phyloP scores from a whole-genome alignment of 2,113 vertebrate genomes.

The Pseudopodoces humilis region DNA sequence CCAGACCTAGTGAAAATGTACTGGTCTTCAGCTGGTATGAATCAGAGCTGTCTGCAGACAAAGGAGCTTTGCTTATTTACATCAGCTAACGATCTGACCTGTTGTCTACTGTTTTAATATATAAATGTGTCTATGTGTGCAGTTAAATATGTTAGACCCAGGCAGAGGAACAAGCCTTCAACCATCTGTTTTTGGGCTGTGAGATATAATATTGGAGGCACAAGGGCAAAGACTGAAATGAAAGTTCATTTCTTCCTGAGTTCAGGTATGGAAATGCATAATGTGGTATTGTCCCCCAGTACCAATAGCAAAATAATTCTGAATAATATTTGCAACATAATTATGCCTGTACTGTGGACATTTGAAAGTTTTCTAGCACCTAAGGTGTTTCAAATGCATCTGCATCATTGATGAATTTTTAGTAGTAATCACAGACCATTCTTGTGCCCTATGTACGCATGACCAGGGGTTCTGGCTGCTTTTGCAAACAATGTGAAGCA shows the following conservation, averaged over 20 bases:
- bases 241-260: neutral
- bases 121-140: neutral
- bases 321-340: neutral
- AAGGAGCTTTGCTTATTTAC: neutral
- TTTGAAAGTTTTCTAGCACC: neutral
- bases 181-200: neutral
- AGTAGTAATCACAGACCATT: neutral
- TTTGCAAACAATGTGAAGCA: neutral
- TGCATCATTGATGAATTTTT: neutral
- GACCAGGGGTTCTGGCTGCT: neutral
- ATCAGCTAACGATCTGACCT: neutral
- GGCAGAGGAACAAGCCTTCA: neutral
- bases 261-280: neutral
- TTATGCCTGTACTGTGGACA: neutral
- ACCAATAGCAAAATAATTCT: neutral
- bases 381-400: neutral
- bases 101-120: neutral
- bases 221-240: neutral
- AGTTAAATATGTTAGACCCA: neutral
- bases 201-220: neutral
- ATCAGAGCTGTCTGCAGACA: slow-evolving; percentile 20
- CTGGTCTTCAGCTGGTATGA: slow-evolving; percentile 43
- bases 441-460: rapidly evolving
- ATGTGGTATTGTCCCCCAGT: neutral
- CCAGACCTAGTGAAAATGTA: slow-evolving; percentile 33